Conservation (phyloP, 1,140 invertebrate species). For the Drosophila ercepeae region DNA sequence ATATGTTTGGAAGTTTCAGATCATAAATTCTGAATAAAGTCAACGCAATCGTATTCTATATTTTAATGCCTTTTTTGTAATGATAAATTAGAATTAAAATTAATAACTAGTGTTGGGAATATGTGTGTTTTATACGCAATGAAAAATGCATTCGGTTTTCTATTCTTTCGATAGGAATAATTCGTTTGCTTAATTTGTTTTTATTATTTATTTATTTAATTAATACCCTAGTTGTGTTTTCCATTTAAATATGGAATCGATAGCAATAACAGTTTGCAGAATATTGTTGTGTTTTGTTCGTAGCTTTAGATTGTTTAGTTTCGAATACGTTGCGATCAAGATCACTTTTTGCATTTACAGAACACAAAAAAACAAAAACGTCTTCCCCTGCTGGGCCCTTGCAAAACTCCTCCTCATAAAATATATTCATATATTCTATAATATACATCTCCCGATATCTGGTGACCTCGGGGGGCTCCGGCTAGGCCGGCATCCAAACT, state of each 20-base stretch:
- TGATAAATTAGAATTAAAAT: constrained; percentile 25
- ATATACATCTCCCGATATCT: constrained; percentile 34
- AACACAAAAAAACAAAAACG: constrained; percentile 65
- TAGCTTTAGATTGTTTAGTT: constrained; percentile 35
- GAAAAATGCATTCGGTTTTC: constrained; percentile 55
- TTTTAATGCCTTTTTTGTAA: constrained; percentile 50
- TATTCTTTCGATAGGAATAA: constrained; percentile 58
- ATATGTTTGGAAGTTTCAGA: constrained; percentile 42
- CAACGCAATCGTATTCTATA: constrained; percentile 28
- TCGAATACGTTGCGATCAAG: constrained; percentile 74
- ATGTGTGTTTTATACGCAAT: constrained; percentile 25
- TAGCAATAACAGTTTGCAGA: constrained; percentile 38
- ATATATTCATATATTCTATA: constrained; percentile 33
- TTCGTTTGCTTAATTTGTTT: constrained; percentile 30
- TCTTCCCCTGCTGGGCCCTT: constrained; percentile 59
- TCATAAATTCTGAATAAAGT: constrained; percentile 16
- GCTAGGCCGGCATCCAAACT: constrained; percentile 54
- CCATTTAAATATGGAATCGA: background rate
- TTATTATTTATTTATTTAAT: too few species aligned
- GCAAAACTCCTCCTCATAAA: constrained; percentile 65
- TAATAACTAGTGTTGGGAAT: constrained; percentile 58
- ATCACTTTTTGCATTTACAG: constrained; percentile 71
- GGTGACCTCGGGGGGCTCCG: constrained; percentile 41
- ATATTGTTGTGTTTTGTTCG: constrained; percentile 53
- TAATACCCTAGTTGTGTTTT: constrained; percentile 1